Evolutionary conservation across 2,113 vertebrate genomes (phyloP).

Genomic region (Hystrix cristata): DNA sequence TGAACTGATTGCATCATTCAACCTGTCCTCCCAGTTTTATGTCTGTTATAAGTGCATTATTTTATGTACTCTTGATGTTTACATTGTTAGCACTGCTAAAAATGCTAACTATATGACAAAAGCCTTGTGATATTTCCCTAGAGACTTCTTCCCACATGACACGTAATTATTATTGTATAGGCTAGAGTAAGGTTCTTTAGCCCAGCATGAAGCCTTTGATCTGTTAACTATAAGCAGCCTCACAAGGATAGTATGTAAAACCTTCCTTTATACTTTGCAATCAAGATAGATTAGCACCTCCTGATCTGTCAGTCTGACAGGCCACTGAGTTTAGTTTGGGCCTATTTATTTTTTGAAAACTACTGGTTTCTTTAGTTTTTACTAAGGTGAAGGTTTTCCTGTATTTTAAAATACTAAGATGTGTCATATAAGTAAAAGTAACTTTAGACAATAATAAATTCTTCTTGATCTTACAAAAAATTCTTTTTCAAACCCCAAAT

Average conservation of each 20-base stretch:
- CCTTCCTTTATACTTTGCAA: constrained; percentile 22
- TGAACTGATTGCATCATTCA: not conserved
- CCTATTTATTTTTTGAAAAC: constrained; percentile 52
- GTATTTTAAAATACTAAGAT: constrained; percentile 61
- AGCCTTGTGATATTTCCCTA: not conserved
- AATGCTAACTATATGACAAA: not conserved
- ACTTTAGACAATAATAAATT: constrained; percentile 20
- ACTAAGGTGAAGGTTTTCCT: not conserved
- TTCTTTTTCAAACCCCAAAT: constrained; percentile 34
- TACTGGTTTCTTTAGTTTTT: not conserved
- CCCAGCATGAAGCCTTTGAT: not conserved
- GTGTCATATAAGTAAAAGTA: constrained; percentile 31
- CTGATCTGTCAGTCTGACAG: constrained; percentile 17
- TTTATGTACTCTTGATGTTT: not conserved
- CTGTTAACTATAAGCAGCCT: not conserved
- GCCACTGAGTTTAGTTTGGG: not conserved
- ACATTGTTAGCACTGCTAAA: not conserved
- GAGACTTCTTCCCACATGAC: not conserved
- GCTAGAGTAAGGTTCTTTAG: constrained; percentile 19
- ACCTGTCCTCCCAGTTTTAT: not conserved
- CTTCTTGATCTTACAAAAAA: constrained; percentile 36
- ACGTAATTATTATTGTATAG: not conserved
- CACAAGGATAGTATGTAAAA: not conserved
- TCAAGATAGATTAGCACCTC: not conserved
- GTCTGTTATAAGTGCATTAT: not conserved